Evolutionary conservation across 2,113 vertebrate species (phyloP).

Genomic region (Pelecanus crispus): DNA sequence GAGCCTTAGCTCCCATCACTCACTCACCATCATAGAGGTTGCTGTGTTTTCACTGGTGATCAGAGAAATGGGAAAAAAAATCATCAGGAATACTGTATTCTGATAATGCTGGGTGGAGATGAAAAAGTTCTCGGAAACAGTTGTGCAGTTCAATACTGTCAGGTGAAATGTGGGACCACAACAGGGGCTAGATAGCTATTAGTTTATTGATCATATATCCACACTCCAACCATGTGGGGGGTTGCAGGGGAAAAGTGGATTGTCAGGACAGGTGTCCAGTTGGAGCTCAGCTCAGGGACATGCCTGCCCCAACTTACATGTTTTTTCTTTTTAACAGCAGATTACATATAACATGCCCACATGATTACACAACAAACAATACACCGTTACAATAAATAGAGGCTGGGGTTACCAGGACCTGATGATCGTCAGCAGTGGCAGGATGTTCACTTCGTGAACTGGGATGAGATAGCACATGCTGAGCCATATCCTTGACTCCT

Average conservation of each 20-base stretch:
- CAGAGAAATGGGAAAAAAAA: neutral
- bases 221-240: accelerated
- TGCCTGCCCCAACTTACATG: neutral
- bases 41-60: neutral
- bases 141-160: neutral
- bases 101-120: neutral
- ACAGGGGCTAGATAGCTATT: neutral
- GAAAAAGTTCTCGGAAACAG: neutral
- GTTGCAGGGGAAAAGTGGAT: neutral
- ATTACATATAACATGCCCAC: neutral
- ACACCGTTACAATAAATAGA: neutral
- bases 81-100: neutral
- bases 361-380: neutral
- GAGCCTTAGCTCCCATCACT: neutral
- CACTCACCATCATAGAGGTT: neutral
- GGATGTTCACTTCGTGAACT: neutral
- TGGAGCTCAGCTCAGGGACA: neutral
- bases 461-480: neutral
- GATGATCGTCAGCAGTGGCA: neutral
- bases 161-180: neutral
- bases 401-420: slow-evolving; percentile 7
- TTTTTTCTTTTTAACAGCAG: neutral
- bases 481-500: neutral
- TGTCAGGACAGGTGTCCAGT: neutral
- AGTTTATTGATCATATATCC: neutral